A percentile compares a stretch with the other conserved stretches of the same genome.
phyloP scores from a whole-genome alignment of 2,797 vertebrate species.

The Acomys russatus region DNA sequence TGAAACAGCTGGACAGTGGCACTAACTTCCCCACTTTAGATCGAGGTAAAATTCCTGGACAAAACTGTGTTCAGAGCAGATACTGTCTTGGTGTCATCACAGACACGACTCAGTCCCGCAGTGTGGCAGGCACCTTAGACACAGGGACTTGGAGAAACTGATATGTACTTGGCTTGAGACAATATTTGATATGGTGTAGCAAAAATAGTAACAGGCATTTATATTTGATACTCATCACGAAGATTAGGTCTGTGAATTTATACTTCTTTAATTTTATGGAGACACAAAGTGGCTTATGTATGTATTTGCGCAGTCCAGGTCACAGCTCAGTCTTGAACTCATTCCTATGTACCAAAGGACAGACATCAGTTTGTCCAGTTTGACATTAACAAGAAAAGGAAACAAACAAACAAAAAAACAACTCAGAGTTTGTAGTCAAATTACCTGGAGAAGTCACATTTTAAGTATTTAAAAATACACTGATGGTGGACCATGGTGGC shows the following conservation, averaged over 20 bases:
- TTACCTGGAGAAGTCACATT: background rate
- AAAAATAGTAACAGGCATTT: background rate
- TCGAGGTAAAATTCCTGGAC: background rate
- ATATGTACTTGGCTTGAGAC: background rate
- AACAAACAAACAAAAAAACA: too few species aligned
- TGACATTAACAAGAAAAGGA: background rate
- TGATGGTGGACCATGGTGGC: too few species aligned
- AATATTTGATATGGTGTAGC: background rate
- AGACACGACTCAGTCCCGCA: conserved; percentile 4
- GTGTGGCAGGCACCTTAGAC: background rate
- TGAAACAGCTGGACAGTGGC: conserved; percentile 29
- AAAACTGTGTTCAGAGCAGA: conserved; percentile 40
- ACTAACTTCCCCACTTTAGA: background rate
- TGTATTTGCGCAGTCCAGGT: background rate
- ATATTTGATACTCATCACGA: background rate
- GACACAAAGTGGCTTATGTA: background rate
- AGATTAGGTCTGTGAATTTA: background rate
- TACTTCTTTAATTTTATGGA: background rate
- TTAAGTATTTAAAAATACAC: background rate
- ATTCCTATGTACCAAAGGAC: background rate
- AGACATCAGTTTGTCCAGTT: background rate
- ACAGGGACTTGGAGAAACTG: background rate
- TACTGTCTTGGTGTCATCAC: background rate
- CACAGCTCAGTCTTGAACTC: background rate
- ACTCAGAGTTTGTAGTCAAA: background rate